Conservation (phyloP, 2,888 invertebrate genomes). For the Cloeon dipterum region DNA sequence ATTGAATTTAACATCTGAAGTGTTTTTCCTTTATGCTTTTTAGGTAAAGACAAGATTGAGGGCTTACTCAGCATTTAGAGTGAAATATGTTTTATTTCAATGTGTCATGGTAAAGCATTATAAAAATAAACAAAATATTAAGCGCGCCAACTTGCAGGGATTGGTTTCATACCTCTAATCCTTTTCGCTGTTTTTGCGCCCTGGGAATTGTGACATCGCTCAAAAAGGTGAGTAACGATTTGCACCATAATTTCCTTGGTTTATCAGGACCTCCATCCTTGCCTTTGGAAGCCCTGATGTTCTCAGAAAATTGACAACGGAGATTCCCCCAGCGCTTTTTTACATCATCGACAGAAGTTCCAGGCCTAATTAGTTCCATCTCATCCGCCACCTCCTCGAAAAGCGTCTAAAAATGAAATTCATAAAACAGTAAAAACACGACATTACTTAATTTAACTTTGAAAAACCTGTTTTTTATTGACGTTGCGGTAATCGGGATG, state of each 20-base stretch:
- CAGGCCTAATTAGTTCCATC: background rate
- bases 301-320: background rate
- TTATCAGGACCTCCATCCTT: background rate
- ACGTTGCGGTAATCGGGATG: background rate
- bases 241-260: background rate
- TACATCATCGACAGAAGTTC: background rate
- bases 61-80: no score
- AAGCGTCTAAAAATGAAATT: background rate
- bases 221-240: background rate
- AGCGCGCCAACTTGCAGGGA: no score
- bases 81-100: no score
- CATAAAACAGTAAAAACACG: no score
- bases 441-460: no score
- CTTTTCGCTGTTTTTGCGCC: background rate
- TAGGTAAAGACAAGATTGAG: no score
- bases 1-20: no score
- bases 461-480: constrained; percentile 1
- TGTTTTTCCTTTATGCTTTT: no score
- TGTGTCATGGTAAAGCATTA: no score
- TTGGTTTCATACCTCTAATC: no score
- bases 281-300: background rate
- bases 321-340: background rate
- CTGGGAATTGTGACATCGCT: background rate
- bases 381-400: background rate
- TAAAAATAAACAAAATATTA: no score